Evolutionary conservation across 2,113 vertebrate genomes (phyloP), one percentile per base, ranked within the genome.

Genomic region (Hippoglossus stenolepis): DNA sequence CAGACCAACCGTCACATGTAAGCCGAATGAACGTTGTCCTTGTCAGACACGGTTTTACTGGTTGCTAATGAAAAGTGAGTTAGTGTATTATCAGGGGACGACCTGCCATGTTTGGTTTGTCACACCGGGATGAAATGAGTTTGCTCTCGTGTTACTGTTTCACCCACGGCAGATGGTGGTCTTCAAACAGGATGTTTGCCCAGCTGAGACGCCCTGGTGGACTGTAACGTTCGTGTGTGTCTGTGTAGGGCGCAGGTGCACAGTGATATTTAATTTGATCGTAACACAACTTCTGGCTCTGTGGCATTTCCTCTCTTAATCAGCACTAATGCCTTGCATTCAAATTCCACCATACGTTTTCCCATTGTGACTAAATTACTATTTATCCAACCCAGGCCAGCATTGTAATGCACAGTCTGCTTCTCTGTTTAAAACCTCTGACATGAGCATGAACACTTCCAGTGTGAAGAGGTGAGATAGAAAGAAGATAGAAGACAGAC

Each of bases 121-220:
- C 72, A 45, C 56, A 54, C 68, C 17, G 79, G 2, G 17, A 65
- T 70, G 59, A 82, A 89, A 91, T 86, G 73, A 85, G 87, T 92
- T 92, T 92, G 83, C 72, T 87, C 75, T 85, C 73, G 6, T 67
- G 88, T 92, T 89, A 91, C 89, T 92, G 74, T 91, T 84, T 89
- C 57, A 87, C 83, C 62, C 80, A 54, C 65, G 89, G 88, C 91
- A 93, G 90, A 86, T 93, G 91, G 88, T 88, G 85, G 87, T 82
- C 71, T 47, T 65, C 65, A 87, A 79, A 87, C 86, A 90, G 91
- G 89, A 92, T 92, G 90, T 92, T 93, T 93, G 90, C 85, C 81
- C 87, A 87, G 86, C 87, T 86, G 79, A 90, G 76, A 86, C 61
- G 49, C 23, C n/a, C 47, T 24, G 71, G 67, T 67, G 23, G 38